Evolutionary conservation across 2,797 vertebrate genomes (phyloP), one percentile per base, ranked within the genome.

Genomic region (Rhinatrema bivittatum): DNA sequence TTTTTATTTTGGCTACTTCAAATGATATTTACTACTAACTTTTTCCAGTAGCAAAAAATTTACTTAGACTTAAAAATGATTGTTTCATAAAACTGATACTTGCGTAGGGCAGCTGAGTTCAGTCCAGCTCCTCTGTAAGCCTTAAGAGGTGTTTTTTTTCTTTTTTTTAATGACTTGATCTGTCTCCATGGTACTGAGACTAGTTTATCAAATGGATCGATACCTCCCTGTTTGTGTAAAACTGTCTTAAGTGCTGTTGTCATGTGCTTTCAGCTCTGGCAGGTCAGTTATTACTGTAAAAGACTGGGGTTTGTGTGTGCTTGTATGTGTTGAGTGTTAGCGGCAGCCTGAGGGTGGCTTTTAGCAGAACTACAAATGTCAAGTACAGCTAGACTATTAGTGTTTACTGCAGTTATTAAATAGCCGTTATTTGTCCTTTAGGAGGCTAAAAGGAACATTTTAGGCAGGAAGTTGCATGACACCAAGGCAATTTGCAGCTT

Each of bases 161-260:
- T n/a, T n/a, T n/a, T n/a, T n/a, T n/a, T n/a, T n/a, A n/a, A 63
- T 60, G 60, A 28, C 55, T 70, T 64, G 67, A 66, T 38, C 56
- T 50, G 59, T 71, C 52, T 68, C 52, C 2, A 3, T 34, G 53
- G 48, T 61, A 53, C 55, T 29, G 53, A 60, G 66, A 30, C 59
- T 50, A 59, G 79, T 76, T 81, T 88, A 85, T 86, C 83, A 82
- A 70, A 76, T 46, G 56, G 87, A 93, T 93, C 89, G 72, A 91
- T 92, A 88, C 74, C 81, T 84, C 65, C 45, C 49, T 66, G 87
- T 88, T 86, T 89, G 87, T 83, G 84, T 82, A 55, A 76, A 87
- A 88, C 84, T 87, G 88, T 90, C 88, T 91, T 88, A 90, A 92
- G 89, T 91, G 88, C 84, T 82, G 79, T 80, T 87, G 85, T 87